Conservation (phyloP, 2,888 invertebrate genomes). For the Belgica antarctica region DNA sequence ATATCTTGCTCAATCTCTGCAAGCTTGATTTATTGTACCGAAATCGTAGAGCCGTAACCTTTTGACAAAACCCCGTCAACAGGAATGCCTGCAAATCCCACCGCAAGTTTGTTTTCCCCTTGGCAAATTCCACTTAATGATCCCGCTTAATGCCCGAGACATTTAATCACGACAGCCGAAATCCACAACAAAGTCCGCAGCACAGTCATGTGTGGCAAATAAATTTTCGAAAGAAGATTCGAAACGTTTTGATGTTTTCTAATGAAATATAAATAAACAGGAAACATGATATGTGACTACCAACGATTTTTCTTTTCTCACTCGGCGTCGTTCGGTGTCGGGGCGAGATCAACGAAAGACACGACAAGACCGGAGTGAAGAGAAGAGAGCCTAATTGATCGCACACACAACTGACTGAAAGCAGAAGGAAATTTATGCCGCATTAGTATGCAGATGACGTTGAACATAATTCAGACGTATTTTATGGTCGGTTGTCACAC, state of each 20-base stretch:
- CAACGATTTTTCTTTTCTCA: slow-evolving; percentile 16
- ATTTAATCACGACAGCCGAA: not conserved
- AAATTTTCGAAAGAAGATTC: not conserved
- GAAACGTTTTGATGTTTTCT: slow-evolving; percentile 10
- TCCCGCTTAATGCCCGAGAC: not conserved
- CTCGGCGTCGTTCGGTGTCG: not conserved
- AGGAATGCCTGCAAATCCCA: no score
- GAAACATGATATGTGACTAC: not conserved
- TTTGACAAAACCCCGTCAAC: no score
- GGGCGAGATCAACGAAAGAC: slow-evolving; percentile 4
- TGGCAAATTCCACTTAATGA: not conserved
- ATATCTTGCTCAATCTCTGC: not conserved
- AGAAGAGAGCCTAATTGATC: slow-evolving; percentile 13
- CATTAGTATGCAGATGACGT: slow-evolving; percentile 41
- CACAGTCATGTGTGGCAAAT: not conserved
- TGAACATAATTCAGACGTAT: slow-evolving; percentile 37
- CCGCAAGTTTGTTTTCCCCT: no score
- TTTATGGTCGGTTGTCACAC: slow-evolving; percentile 42
- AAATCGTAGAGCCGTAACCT: no score
- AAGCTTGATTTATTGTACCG: no score
- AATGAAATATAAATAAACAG: not conserved
- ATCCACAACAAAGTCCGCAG: not conserved
- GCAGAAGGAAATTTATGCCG: slow-evolving; percentile 37
- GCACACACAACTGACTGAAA: slow-evolving; percentile 12
- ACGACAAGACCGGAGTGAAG: not conserved